Base-by-base conservation (phyloP, 2,797 vertebrate species). In the Tarsius wallacei region DNA sequence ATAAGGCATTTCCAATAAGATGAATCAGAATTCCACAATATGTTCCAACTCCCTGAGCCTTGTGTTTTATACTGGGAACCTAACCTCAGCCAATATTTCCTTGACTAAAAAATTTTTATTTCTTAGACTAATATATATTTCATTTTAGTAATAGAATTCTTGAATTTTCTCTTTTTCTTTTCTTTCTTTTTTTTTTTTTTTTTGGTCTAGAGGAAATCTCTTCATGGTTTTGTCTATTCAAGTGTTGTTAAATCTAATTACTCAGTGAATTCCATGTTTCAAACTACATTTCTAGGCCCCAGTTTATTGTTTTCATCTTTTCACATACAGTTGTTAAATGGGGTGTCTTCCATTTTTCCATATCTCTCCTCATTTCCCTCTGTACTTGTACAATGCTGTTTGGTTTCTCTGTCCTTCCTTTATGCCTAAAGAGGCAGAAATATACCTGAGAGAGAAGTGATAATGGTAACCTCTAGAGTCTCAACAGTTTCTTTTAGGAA, bases 131-230 rank as follows among this genome's bases (percentile, higher is more conserved):
- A 82, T 76, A 82, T 4, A 42, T 59, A 16, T 63, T 94, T 92
- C 53, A 13, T 73, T 91, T 87, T 87, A 94, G 53, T 61, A 87
- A 36, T 36, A 87, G 55, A 77, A 88, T 76, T 85, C 33, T 76
- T 96, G 33, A 95, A 91, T 89, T 76, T 76, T 93, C 7, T 42
- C 22, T 55, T 31, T 61, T n/a, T 66, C 73, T 84, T 86, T 70
- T 82, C 42, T 15, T 47, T 36, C 14, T 42, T 73, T 47, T 28
- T 22, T 61, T 61, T 61, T 22, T 24, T 61, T 26, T 61, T 61
- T 42, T 87, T 85, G 74, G 93, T 90, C 81, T 70, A 24, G 66
- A 93, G 61, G 21, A 93, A 47, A 31, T 91, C 24, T 85, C 59
- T 73, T 88, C 24, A 26, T 88, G 66, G 24, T 59, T 71, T 74